Conservation (phyloP, 1,140 invertebrate genomes). For the Ptiloglossa arizonensis region DNA sequence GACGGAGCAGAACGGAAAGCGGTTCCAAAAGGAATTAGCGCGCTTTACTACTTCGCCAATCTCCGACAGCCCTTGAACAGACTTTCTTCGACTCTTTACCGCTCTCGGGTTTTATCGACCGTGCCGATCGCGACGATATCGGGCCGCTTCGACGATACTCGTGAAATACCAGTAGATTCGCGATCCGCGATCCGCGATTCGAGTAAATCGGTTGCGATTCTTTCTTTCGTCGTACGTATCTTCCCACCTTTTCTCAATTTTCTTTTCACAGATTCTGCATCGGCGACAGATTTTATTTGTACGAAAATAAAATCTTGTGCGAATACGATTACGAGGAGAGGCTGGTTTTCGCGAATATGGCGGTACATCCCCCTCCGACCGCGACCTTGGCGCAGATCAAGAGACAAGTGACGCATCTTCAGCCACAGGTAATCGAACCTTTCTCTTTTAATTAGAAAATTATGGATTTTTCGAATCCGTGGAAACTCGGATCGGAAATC, state of each 20-base stretch:
- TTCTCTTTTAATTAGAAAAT: background rate
- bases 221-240: background rate
- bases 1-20: slow-evolving; percentile 72
- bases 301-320: slow-evolving; percentile 96
- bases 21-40: slow-evolving; percentile 77
- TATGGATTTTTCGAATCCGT: too few species aligned
- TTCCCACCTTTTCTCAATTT: background rate
- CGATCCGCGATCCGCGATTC: background rate
- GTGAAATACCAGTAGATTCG: too few species aligned
- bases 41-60: slow-evolving; percentile 70
- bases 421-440: slow-evolving; percentile 83
- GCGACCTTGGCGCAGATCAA: slow-evolving; percentile 92
- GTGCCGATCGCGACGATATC: background rate
- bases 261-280: slow-evolving; percentile 92
- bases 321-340: slow-evolving; percentile 97
- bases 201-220: too few species aligned
- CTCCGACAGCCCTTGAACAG: slow-evolving; percentile 43
- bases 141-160: background rate
- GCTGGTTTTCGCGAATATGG: slow-evolving; percentile 93
- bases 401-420: slow-evolving; percentile 90
- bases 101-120: background rate
- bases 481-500: too few species aligned
- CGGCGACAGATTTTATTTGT: slow-evolving; percentile 95
- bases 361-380: slow-evolving; percentile 88
- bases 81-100: slow-evolving; percentile 27